phyloP scores from a whole-genome alignment of 2,797 vertebrate species.

The Sitta carolinensis region DNA sequence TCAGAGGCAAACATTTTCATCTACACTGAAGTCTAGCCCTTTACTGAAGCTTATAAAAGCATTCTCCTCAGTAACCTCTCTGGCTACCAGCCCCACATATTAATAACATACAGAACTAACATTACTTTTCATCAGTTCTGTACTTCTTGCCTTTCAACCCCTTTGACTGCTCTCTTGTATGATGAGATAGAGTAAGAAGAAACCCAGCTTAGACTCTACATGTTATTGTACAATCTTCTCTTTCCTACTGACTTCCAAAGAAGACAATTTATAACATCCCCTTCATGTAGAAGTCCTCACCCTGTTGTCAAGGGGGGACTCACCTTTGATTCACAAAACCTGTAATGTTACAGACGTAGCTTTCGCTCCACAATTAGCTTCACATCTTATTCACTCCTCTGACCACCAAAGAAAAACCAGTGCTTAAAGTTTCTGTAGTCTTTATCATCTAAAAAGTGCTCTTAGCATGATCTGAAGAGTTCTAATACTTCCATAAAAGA shows the following conservation, averaged over 20 bases:
- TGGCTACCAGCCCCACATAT: not conserved
- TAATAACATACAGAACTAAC: not conserved
- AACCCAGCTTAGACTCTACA: not conserved
- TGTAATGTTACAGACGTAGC: not conserved
- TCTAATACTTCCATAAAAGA: not conserved
- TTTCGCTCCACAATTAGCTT: not conserved
- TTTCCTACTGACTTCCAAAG: slow-evolving; percentile 1
- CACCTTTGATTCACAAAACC: slow-evolving; percentile 1
- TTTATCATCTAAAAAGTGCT: not conserved
- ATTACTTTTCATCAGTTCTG: not conserved
- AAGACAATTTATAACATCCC: not conserved
- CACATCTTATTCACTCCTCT: not conserved
- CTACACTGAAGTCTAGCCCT: not conserved
- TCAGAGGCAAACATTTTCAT: not conserved
- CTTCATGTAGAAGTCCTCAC: not conserved
- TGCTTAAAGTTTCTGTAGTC: not conserved
- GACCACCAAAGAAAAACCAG: not conserved
- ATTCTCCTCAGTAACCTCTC: not conserved
- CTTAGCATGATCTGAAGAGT: not conserved
- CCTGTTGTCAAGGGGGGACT: not conserved
- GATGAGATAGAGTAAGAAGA: not conserved
- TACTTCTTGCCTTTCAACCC: not conserved
- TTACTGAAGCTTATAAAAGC: not conserved
- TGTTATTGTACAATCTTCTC: not conserved
- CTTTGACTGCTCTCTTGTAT: not conserved